Base-by-base conservation (phyloP, 2,113 vertebrate species). In the Laticauda colubrina region DNA sequence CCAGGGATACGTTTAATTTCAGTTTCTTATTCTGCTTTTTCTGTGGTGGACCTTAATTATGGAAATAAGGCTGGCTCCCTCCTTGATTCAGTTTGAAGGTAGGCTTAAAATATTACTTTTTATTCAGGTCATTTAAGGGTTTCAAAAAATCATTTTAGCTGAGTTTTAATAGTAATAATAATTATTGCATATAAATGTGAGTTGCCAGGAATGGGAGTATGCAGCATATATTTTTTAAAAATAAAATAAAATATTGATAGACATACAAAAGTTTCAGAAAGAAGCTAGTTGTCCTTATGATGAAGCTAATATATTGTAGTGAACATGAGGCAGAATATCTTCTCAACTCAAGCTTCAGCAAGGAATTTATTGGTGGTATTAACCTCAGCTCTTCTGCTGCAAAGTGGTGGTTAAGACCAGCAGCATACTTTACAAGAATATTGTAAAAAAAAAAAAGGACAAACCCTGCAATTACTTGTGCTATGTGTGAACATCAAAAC, bases 221-320 rank as follows among this genome's bases (percentile, higher is more conserved):
- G 75, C 75, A 81, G 75, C 75, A 43, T 39, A 20, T 81, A 43
- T 81, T 81, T 81, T 75, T 21, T 3, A 3, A 39, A 75, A 81
- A 34, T 75, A 69, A 75, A 34, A 75, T 75, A 43, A 81, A 81
- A 96, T 93, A 93, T 85, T 95, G 95, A 92, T 94, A 97, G 95
- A 94, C 95, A 95, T 45, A 91, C 69, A 92, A 85, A 10, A 23
- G 20, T 11, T 91, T 55, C 69, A 85, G 39, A 86, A 34, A 56
- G 26, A 59, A 57, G 75, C 6, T 39, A 29, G 51, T 21, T 43
- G 43, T 48, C 5, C 11, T 26, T 51, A 53, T 88, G 34, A 29
- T 48, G 14, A 64, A 92, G 21, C 20, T 88, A 21, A n/a, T 61
- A 11, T 45, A 89, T 53, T 34, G 69, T 6, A 81, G 7, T 18